Evolutionary conservation across 2,888 invertebrate genomes (phyloP).

Genomic region (Epinotia nisella): DNA sequence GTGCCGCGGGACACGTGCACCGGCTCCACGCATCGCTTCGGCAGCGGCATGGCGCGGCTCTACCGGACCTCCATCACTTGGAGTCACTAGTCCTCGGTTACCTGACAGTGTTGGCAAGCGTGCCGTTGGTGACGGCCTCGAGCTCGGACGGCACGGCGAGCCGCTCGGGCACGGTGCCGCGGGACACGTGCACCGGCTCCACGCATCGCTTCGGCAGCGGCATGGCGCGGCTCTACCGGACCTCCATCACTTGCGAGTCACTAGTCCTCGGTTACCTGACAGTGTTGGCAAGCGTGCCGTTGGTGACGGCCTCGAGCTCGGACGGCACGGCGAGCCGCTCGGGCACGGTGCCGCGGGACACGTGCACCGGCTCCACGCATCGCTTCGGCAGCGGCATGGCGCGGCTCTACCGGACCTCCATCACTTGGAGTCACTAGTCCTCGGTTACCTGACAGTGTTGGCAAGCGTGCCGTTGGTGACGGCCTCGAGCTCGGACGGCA

Average conservation of each 20-base stretch:
- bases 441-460: constrained; percentile 90
- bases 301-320: constrained; percentile 98
- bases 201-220: constrained; percentile 82
- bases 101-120: constrained; percentile 96
- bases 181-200: constrained; percentile 97
- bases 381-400: constrained; percentile 82
- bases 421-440: no score
- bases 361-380: constrained; percentile 97
- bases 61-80: constrained; percentile 72
- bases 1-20: constrained; percentile 97
- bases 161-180: constrained; percentile 95
- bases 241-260: no score
- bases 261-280: constrained; percentile 81
- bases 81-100: constrained; percentile 44
- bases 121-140: constrained; percentile 98
- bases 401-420: constrained; percentile 90
- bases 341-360: constrained; percentile 96
- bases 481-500: constrained; percentile 98
- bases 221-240: constrained; percentile 96
- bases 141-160: constrained; percentile 95
- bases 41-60: constrained; percentile 91
- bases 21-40: constrained; percentile 91
- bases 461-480: constrained; percentile 99
- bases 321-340: constrained; percentile 94
- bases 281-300: constrained; percentile 98